These are phyloP conservation scores for Gallirallus australis DNA, from an alignment of 2,797 vertebrate genomes.

Conservation along the genomic window DNA sequence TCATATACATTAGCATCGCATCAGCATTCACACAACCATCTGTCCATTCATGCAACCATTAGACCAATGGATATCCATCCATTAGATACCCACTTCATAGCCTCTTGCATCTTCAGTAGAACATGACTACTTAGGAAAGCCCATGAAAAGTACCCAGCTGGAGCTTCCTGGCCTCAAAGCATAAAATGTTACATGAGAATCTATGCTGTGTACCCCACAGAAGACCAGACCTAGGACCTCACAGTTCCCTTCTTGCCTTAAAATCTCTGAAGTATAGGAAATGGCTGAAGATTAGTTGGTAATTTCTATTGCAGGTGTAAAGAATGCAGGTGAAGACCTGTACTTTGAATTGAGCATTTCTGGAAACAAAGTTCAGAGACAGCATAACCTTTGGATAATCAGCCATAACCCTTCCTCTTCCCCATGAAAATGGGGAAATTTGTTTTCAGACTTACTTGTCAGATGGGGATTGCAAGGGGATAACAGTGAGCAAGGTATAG, in stretches of 20 bases:
- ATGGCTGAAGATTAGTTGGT: background rate
- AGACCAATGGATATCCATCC: background rate
- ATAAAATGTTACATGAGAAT: background rate
- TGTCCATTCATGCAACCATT: background rate
- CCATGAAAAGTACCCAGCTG: background rate
- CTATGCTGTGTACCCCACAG: background rate
- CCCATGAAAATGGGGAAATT: background rate
- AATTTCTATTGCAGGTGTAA: background rate
- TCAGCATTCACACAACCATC: background rate
- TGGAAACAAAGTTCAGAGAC: background rate
- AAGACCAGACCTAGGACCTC: background rate
- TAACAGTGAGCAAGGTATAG: background rate
- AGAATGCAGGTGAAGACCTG: background rate
- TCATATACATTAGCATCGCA: background rate
- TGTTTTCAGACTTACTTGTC: background rate
- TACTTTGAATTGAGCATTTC: background rate
- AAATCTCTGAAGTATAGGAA: background rate
- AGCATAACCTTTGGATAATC: background rate
- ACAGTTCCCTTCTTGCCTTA: background rate
- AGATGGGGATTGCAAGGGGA: background rate
- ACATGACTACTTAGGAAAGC: background rate
- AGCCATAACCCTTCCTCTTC: background rate
- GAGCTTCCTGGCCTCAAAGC: background rate
- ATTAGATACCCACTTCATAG: background rate
- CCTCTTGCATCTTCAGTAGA: background rate